Conservation (phyloP, 2,797 vertebrate genomes). For the Syncerus caffer region DNA sequence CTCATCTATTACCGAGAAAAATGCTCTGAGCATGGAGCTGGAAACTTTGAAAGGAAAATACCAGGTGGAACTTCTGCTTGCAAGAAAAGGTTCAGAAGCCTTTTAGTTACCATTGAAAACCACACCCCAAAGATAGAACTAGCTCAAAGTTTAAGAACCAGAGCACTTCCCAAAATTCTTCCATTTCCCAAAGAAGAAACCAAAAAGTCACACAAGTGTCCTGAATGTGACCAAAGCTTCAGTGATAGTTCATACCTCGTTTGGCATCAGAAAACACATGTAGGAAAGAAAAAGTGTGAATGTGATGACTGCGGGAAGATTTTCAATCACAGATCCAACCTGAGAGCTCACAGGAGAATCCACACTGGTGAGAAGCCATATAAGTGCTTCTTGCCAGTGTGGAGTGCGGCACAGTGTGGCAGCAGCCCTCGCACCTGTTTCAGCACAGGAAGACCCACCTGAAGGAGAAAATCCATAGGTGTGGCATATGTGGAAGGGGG, state of each 20-base stretch:
- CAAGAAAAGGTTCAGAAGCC: slow-evolving; percentile 47
- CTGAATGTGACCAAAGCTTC: slow-evolving; percentile 54
- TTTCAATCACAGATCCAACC: slow-evolving; percentile 61
- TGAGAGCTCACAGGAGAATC: slow-evolving; percentile 54
- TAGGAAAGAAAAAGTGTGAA: slow-evolving; percentile 22
- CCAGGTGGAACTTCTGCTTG: not conserved
- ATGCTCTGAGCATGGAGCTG: slow-evolving; percentile 12
- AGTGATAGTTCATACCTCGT: slow-evolving; percentile 22
- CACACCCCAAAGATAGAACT: slow-evolving; percentile 41
- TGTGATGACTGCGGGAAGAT: slow-evolving; percentile 49
- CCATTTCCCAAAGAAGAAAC: slow-evolving; percentile 50
- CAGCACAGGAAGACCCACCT: slow-evolving; percentile 57
- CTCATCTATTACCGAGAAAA: not conserved
- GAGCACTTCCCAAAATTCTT: slow-evolving; percentile 59
- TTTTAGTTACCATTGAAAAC: slow-evolving; percentile 66
- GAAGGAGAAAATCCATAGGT: slow-evolving; percentile 56
- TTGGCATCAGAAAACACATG: slow-evolving; percentile 49
- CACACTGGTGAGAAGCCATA: slow-evolving; percentile 56
- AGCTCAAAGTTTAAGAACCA: slow-evolving; percentile 47
- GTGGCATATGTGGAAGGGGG: slow-evolving; percentile 32
- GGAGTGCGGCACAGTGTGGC: not conserved
- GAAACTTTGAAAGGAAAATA: not conserved
- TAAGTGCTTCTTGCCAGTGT: not conserved
- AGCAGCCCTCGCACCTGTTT: slow-evolving; percentile 59
- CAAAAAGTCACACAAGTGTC: slow-evolving; percentile 25